Evolutionary conservation across 2,888 invertebrate genomes (phyloP).

Genomic region (Eupithecia subumbrata): DNA sequence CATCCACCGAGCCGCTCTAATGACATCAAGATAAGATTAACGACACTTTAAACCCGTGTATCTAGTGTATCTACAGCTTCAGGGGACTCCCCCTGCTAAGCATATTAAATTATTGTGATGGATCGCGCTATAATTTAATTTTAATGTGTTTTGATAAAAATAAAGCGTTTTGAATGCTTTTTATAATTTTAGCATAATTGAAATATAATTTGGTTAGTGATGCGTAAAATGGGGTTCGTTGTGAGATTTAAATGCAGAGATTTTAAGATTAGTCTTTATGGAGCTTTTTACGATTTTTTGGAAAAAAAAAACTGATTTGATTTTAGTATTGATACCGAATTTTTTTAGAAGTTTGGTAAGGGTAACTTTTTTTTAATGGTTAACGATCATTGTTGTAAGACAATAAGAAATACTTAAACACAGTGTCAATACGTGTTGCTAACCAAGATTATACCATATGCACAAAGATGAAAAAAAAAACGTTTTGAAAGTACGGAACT

Average conservation of each 20-base stretch:
- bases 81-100: constrained; percentile 49
- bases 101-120: constrained; percentile 81
- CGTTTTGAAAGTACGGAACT: background rate
- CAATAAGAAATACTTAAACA: background rate
- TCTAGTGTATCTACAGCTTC: constrained; percentile 44
- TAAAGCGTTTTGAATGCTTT: constrained; percentile 53
- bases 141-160: constrained; percentile 82
- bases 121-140: constrained; percentile 78
- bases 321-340: background rate
- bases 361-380: background rate
- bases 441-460: background rate
- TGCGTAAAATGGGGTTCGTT: constrained; percentile 43
- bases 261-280: constrained; percentile 38
- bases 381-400: too few relatives aligned
- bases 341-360: background rate
- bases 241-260: constrained; percentile 39
- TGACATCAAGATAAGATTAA: constrained; percentile 75
- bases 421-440: background rate
- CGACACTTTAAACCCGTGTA: constrained; percentile 71
- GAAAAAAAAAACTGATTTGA: background rate
- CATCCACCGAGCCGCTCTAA: constrained; percentile 46
- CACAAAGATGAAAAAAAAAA: background rate
- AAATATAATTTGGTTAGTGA: constrained; percentile 52
- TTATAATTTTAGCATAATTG: constrained; percentile 54
- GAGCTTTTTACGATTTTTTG: constrained; percentile 1